A percentile compares a stretch with the other conserved stretches of the same genome.
Evolutionary conservation across 2,888 invertebrate genomes (phyloP).

Genomic region (Agrochola macilenta): DNA sequence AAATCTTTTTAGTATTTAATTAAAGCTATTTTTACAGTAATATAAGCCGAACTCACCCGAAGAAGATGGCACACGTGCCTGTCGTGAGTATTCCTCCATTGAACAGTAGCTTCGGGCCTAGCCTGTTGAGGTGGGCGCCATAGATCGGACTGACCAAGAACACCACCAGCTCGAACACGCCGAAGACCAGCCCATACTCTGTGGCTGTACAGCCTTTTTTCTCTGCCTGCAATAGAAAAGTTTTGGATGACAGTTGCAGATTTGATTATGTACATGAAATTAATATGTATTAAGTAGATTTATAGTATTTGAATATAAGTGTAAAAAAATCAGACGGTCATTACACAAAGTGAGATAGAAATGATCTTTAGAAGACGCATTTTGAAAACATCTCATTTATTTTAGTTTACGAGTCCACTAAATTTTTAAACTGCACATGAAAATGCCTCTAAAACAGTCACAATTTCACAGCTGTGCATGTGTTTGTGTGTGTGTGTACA

Average conservation of each 20-base stretch:
- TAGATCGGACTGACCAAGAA: slow-evolving; percentile 95
- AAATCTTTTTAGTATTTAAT: not conserved
- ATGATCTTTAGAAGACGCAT: no score
- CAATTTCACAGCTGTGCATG: not conserved
- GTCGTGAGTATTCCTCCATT: slow-evolving; percentile 96
- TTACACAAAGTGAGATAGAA: not conserved
- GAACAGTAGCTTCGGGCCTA: slow-evolving; percentile 95
- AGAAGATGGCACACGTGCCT: slow-evolving; percentile 95
- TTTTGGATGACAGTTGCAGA: not conserved
- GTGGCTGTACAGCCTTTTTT: slow-evolving; percentile 95
- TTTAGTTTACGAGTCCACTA: not conserved
- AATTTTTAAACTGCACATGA: not conserved
- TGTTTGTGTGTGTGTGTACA: no score
- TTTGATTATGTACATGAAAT: not conserved
- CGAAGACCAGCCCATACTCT: slow-evolving; percentile 96
- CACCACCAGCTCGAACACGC: slow-evolving; percentile 95
- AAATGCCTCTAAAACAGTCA: not conserved
- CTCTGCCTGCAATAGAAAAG: slow-evolving; percentile 92
- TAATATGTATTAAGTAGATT: not conserved
- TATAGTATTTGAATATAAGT: not conserved
- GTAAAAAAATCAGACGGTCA: not conserved
- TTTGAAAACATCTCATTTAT: not conserved
- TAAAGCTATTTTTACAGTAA: not conserved
- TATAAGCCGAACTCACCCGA: slow-evolving; percentile 90
- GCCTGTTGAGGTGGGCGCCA: slow-evolving; percentile 94